Conservation (phyloP, 2,113 vertebrate genomes). For the Clupea harengus region DNA sequence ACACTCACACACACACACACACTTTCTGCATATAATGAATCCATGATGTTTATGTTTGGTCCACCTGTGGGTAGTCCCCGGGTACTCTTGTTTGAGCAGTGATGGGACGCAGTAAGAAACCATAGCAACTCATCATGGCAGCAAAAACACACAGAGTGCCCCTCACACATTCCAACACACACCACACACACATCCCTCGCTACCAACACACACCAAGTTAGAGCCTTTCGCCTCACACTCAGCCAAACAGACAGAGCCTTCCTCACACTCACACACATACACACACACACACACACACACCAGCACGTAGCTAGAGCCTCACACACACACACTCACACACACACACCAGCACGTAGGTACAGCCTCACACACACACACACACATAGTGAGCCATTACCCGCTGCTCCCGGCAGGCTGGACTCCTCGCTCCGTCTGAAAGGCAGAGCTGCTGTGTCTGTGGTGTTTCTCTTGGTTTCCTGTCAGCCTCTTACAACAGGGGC, state of each 20-base stretch:
- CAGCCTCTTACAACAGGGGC: slow-evolving; percentile 31
- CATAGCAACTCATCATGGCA: too few species aligned
- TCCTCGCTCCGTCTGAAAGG: slow-evolving; percentile 46
- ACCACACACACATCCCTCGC: too few species aligned
- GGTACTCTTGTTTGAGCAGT: too few species aligned
- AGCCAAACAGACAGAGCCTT: background rate
- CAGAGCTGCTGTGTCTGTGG: slow-evolving; percentile 47
- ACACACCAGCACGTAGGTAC: background rate
- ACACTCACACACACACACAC: too few species aligned
- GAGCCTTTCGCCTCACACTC: background rate
- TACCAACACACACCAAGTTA: background rate
- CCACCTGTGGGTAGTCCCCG: too few species aligned
- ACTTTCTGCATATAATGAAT: too few species aligned
- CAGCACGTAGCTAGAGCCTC: background rate
- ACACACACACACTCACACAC: slow-evolving; percentile 24
- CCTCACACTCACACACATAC: background rate
- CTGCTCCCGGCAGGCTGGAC: slow-evolving; percentile 64
- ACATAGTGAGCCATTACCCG: background rate
- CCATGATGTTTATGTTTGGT: too few species aligned
- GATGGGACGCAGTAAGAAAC: too few species aligned
- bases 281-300: background rate
- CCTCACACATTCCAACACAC: too few species aligned
- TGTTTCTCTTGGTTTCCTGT: slow-evolving; percentile 45
- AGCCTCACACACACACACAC: background rate
- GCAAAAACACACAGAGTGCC: too few species aligned